Base-by-base conservation (phyloP, 2,113 vertebrate species). In the Cheirogaleus medius region DNA sequence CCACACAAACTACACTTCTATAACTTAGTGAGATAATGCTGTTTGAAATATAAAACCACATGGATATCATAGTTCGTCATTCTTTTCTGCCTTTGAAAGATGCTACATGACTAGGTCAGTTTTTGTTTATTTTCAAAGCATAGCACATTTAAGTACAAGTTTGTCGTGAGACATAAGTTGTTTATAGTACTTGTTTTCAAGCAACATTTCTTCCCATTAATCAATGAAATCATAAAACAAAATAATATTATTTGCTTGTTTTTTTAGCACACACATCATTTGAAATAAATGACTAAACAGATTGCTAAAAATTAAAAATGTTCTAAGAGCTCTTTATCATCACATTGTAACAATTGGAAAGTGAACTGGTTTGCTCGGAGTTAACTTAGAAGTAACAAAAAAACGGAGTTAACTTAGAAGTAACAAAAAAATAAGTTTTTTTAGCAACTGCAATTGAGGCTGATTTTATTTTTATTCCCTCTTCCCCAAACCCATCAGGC, bases 281-380 rank as follows among this genome's bases (percentile, higher is more conserved):
- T 99, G 96, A 97, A 97, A 99, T 78, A 98, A 99, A 98, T 98
- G 99, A 99, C 99, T 99, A 99, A 97, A 98, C 97, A 98, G 98
- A 99, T 98, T 98, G 99, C 99, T 98, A 99, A 99, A 99, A 98
- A 99, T 99, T 98, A 99, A 99, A 99, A 99, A 98, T 98, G 98
- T 98, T 98, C 98, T 98, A 98, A 81, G 96, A 96, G 98, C 97
- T 95, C 97, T 99, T 99, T 98, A 98, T 99, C 98, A 99, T 99
- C 99, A 99, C 98, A 99, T 96, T 91, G 88, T 95, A 98, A 87
- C 96, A 98, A 97, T 97, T 98, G 97, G 97, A 98, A 98, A 98
- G 98, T 95, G 97, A 99, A 99, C 97, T 98, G 95, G 97, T 97
- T 98, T 98, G 54, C 74, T 71, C 9, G 54, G 14, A 93, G 7